Conservation (phyloP, 2,888 invertebrate genomes). For the Strigamia crassipes region DNA sequence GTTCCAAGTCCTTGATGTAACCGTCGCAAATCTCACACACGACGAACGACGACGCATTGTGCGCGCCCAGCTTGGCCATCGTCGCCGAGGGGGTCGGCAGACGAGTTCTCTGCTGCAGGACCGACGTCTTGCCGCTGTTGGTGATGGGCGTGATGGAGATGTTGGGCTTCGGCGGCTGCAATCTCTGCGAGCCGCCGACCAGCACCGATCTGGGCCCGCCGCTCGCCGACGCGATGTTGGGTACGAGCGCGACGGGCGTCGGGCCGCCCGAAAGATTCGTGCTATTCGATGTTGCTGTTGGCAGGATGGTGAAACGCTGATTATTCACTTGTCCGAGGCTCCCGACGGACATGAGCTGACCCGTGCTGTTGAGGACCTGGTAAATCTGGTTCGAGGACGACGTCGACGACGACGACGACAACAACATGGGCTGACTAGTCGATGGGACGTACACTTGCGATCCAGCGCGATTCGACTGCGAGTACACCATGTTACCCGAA, state of each 20-base stretch:
- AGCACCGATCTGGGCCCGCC: slow-evolving; percentile 47
- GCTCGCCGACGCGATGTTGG: slow-evolving; percentile 62
- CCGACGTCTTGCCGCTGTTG: slow-evolving; percentile 58
- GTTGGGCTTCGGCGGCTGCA: slow-evolving; percentile 71
- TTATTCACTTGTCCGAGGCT: slow-evolving; percentile 39
- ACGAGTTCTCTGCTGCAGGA: slow-evolving; percentile 38
- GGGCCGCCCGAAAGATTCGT: slow-evolving; percentile 59
- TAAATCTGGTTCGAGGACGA: slow-evolving; percentile 69
- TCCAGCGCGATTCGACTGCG: not conserved
- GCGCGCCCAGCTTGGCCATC: slow-evolving; percentile 54
- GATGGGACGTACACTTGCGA: slow-evolving; percentile 39
- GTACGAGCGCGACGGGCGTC: slow-evolving; percentile 64
- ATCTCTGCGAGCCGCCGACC: slow-evolving; percentile 45
- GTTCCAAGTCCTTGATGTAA: slow-evolving; percentile 92
- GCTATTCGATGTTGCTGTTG: slow-evolving; percentile 51
- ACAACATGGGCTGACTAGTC: not conserved
- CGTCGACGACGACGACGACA: slow-evolving; percentile 57
- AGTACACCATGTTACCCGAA: slow-evolving; percentile 25
- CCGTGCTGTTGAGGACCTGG: slow-evolving; percentile 62
- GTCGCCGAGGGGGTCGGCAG: slow-evolving; percentile 43
- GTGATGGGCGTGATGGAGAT: slow-evolving; percentile 89
- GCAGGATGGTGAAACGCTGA: slow-evolving; percentile 52
- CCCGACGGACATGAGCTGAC: slow-evolving; percentile 51
- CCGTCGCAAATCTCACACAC: slow-evolving; percentile 97
- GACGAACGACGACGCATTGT: slow-evolving; percentile 77